A percentile compares a stretch with the other conserved stretches of the same genome.
phyloP scores from a whole-genome alignment of 2,797 vertebrate species.

The Thunnus albacares region DNA sequence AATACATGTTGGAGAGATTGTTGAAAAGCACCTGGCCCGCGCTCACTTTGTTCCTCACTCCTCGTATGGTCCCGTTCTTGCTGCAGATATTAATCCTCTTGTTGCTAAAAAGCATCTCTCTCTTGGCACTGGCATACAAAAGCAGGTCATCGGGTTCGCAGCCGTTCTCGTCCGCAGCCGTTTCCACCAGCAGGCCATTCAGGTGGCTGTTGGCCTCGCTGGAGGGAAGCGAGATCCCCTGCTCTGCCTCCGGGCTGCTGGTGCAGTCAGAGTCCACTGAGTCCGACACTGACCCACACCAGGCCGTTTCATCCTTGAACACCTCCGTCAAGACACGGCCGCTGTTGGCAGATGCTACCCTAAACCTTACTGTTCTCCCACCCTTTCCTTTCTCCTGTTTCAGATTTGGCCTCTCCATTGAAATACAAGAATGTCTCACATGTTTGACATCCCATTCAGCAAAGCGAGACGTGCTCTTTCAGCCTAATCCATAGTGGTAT shows the following conservation, averaged over 20 bases:
- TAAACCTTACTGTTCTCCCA: constrained; percentile 92
- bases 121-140: constrained; percentile 90
- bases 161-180: constrained; percentile 83
- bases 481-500: constrained; percentile 29
- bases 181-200: constrained; percentile 81
- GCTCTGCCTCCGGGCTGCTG: constrained; percentile 88
- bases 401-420: constrained; percentile 83
- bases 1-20: constrained; percentile 92
- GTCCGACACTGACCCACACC: constrained; percentile 75
- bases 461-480: constrained; percentile 36
- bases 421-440: constrained; percentile 68
- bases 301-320: constrained; percentile 87
- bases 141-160: constrained; percentile 91
- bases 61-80: constrained; percentile 97
- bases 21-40: constrained; percentile 99
- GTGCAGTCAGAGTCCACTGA: constrained; percentile 90
- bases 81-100: constrained; percentile 97
- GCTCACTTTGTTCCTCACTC: constrained; percentile 98
- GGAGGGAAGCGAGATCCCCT: constrained; percentile 68
- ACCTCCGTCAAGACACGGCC: constrained; percentile 95
- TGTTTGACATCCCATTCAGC: constrained; percentile 64
- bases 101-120: constrained; percentile 91
- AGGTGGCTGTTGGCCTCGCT: constrained; percentile 91
- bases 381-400: constrained; percentile 82
- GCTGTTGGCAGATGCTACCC: constrained; percentile 95